Base-by-base conservation (phyloP, 1,140 invertebrate genomes). In the Megalopta genalis region DNA sequence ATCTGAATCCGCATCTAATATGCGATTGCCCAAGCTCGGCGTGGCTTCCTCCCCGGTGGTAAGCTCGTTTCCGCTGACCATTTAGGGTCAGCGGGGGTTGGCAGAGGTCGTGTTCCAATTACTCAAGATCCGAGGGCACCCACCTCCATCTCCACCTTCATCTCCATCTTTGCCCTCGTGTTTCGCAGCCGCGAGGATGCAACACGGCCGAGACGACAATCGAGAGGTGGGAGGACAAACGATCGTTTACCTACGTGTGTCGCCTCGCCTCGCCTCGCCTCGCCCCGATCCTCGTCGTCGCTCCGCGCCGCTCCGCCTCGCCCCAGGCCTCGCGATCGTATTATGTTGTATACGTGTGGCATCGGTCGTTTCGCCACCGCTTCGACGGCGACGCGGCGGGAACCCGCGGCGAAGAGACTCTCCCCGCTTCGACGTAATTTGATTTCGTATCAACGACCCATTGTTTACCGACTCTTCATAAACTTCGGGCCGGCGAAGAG, bases 81-180 rank as follows among this genome's bases (percentile, higher is more conserved):
- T 91, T 88, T 91, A 90, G 88, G 89, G 90, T 81, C 85, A 87
- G 88, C 87, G 89, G 89, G 87, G 87, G 88, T 89, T 91, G 89
- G 81, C 89, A 88, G 90, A 91, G 89, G 89, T 90, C 90, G 87
- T 90, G 91, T 91, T 92, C 90, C 89, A 90, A 92, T 92, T 92
- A 91, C 90, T 91, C 90, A 91, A 92, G 83, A 77, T 65, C 72
- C 32, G 74, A 72, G 77, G 67, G 77, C 87, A 88, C 84, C 87
- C 77, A 87, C 87, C 82, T 79, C 84, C 81, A 83, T 80, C 77
- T 83, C 67, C 85, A 64, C 72, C 70, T 81, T 72, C 46, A 32
- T 68, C 54, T 77, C 52, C 73, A 42, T 68, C 74, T 49, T 25
- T 62, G 59, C 69, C 57, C 27, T 60, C 66, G 9, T 72, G 68